phyloP scores from a whole-genome alignment of 2,113 vertebrate species.

The Megatriorchis doriae region DNA sequence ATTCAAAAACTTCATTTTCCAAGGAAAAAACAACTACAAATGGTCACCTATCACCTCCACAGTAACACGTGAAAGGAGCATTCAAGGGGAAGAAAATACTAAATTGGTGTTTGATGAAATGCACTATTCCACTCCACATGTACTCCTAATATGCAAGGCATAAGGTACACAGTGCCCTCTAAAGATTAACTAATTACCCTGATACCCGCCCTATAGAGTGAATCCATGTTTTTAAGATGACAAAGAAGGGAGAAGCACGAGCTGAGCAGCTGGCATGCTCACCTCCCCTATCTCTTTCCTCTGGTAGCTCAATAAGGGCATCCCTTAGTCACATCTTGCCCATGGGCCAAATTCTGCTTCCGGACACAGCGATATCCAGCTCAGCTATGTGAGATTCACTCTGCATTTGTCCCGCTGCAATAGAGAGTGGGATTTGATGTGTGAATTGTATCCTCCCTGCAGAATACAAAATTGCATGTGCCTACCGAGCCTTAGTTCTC shows the following conservation, averaged over 20 bases:
- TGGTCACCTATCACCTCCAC: constrained; percentile 46
- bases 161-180: not conserved
- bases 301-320: not conserved
- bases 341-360: fast-evolving
- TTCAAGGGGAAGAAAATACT: not conserved
- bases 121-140: not conserved
- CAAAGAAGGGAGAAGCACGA: not conserved
- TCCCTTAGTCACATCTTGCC: not conserved
- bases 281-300: not conserved
- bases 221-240: not conserved
- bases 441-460: not conserved
- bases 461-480: not conserved
- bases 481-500: not conserved
- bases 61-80: constrained; percentile 22
- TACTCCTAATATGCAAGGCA: fast-evolving
- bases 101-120: not conserved
- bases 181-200: not conserved
- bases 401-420: not conserved
- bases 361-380: fast-evolving
- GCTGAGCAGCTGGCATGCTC: not conserved
- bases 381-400: not conserved
- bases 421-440: not conserved
- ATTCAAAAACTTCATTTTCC: constrained; percentile 73
- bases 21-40: constrained; percentile 47
- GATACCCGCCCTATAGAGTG: fast-evolving